Conservation (phyloP, 2,888 invertebrate species). For the Tipula vernalis region DNA sequence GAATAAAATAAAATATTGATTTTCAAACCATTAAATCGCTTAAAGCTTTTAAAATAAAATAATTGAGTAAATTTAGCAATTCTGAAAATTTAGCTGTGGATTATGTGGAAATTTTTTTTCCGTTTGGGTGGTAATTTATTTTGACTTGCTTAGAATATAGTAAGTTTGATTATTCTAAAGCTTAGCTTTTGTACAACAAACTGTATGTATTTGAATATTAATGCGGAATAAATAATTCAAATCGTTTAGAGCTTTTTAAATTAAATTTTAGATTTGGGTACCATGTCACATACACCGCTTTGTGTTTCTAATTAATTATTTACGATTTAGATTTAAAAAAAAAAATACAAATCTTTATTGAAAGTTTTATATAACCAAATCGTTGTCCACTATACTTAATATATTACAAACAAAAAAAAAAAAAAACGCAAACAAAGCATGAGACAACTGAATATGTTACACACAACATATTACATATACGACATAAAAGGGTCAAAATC, state of each 20-base stretch:
- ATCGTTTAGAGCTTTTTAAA: too few relatives aligned
- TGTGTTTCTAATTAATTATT: neutral
- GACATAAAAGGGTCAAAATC: neutral
- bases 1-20: neutral
- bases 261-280: too few relatives aligned
- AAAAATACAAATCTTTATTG: neutral
- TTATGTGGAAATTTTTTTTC: neutral
- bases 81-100: neutral
- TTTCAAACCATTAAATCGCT: conserved; percentile 4
- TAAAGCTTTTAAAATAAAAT: neutral
- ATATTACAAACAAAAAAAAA: neutral
- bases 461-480: neutral
- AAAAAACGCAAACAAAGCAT: neutral
- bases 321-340: neutral
- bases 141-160: too few relatives aligned
- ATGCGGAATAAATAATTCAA: too few relatives aligned
- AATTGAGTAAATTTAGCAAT: neutral
- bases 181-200: too few relatives aligned
- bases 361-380: neutral
- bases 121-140: neutral
- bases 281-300: too few relatives aligned
- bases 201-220: too few relatives aligned
- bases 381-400: neutral
- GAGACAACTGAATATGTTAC: neutral
- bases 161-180: too few relatives aligned